A percentile compares a stretch with the other conserved stretches of the same genome.
Evolutionary conservation across 92 coral and sea anemone species (phyloP).

Genomic region (Phenganax stokvisi): DNA sequence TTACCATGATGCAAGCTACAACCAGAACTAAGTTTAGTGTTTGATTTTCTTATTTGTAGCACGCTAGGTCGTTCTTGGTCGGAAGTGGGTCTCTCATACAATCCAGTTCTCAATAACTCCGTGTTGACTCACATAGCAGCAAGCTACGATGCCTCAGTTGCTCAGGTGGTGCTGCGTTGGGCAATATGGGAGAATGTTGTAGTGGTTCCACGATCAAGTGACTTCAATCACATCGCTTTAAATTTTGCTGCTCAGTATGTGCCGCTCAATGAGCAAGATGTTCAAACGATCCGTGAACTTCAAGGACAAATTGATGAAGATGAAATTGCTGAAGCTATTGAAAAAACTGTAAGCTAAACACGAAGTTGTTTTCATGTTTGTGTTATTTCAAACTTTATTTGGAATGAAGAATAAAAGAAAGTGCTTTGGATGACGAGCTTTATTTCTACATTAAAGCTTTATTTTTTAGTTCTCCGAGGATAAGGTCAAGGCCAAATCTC

Average conservation of each 20-base stretch:
- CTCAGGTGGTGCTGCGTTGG: constrained; percentile 87
- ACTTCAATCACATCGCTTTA: constrained; percentile 76
- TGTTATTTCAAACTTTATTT: neutral
- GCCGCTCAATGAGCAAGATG: constrained; percentile 52
- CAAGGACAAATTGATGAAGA: constrained; percentile 62
- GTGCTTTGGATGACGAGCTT: neutral
- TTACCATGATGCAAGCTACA: neutral
- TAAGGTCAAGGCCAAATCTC: constrained; percentile 20
- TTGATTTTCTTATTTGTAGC: constrained; percentile 41
- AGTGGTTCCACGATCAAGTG: constrained; percentile 74
- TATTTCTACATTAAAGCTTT: neutral
- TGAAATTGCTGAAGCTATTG: constrained; percentile 46
- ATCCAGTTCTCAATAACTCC: constrained; percentile 70
- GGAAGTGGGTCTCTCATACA: constrained; percentile 62
- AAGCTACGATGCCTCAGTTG: constrained; percentile 67
- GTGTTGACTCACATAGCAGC: constrained; percentile 62
- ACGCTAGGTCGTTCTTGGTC: constrained; percentile 77
- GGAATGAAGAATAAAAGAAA: neutral
- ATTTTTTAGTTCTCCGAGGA: constrained; percentile 16
- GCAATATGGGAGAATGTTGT: constrained; percentile 70
- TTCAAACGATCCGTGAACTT: constrained; percentile 50
- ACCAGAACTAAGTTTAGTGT: neutral
- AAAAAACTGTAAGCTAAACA: neutral
- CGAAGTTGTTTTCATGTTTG: neutral
- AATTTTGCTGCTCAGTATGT: constrained; percentile 78